Percentiles rank a stretch among this genome's conserved stretches.
These are phyloP conservation scores for Andrena fulva DNA, from an alignment of 2,888 invertebrate genomes.

Conservation along the genomic window DNA sequence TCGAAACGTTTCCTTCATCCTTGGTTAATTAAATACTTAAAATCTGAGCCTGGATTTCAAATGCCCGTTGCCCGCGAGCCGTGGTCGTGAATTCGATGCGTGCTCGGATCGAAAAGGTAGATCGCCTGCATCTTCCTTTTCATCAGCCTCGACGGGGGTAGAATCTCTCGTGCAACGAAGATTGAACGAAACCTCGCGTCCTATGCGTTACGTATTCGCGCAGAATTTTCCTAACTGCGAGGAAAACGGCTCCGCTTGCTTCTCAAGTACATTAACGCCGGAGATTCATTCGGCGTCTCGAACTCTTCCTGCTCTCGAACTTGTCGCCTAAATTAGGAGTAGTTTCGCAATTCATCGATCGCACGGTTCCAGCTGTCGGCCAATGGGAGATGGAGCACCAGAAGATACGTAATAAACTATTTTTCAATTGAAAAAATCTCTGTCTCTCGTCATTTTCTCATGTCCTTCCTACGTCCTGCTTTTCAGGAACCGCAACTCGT, in stretches of 20 bases:
- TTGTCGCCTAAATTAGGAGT: constrained; percentile 12
- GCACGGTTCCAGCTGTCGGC: constrained; percentile 49
- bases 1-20: background rate
- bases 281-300: background rate
- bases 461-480: constrained; percentile 22
- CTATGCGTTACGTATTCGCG: too few relatives aligned
- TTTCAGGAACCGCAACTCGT: constrained; percentile 40
- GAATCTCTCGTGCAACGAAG: too few relatives aligned
- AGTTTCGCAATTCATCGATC: constrained; percentile 20
- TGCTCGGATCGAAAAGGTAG: background rate
- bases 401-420: constrained; percentile 62
- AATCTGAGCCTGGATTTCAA: background rate
- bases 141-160: too few relatives aligned
- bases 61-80: constrained; percentile 15
- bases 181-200: too few relatives aligned
- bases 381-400: constrained; percentile 53
- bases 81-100: background rate
- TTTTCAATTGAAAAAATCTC: constrained; percentile 39
- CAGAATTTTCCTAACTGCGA: too few relatives aligned
- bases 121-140: too few relatives aligned
- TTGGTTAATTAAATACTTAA: background rate
- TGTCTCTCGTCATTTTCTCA: constrained; percentile 37
- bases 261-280: too few relatives aligned
- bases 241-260: too few relatives aligned
- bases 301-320: background rate